Evolutionary conservation across 2,888 invertebrate genomes (phyloP), one percentile per base, ranked within the genome.

Genomic region (Dyspetes luteomarginatus): DNA sequence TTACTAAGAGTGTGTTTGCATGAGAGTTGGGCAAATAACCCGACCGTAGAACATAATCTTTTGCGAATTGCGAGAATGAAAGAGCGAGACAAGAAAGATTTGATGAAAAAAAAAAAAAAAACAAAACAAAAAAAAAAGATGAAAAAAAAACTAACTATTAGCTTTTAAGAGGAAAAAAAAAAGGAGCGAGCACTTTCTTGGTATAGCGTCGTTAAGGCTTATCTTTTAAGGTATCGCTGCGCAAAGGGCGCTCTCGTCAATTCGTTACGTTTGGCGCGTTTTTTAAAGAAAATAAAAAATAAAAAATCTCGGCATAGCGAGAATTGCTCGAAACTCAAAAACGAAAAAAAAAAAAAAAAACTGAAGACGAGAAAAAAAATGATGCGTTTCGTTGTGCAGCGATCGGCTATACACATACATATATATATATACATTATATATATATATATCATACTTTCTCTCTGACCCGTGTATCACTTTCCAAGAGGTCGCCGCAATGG

Each of bases 11-110:
- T 22, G 68, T 67, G 36, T 65, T 12, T 55, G 58, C 43, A 22
- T 36, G 83, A 19, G 69, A 69, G 58, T 62, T 19, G 45, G 43
- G 28, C 22, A 17, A 28, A 68, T 36, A 62, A 71, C 72, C 22
- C 24, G 83, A 83, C 75, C n/a, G n/a, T n/a, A 75, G 82, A 85
- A 83, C 82, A 84, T n/a, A 84, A 79, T 86, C 85, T 83, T 72
- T 65, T 83, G 65, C 85, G 87, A 86, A 84, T 19, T n/a, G n/a
- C n/a, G 52, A 76, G 84, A 58, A 68, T 74, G 60, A 52, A 52
- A 36, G 45, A 52, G 45, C 30, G 9, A 71, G 58, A 60, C 41
- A n/a, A 30, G 45, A 62, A 30, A 45, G 36, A 43, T n/a, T n/a
- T n/a, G n/a, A n/a, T n/a, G n/a, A 52, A 67, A 12, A 41, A 68